Conservation (phyloP, 1,140 invertebrate genomes). For the Theocolax elegans region DNA sequence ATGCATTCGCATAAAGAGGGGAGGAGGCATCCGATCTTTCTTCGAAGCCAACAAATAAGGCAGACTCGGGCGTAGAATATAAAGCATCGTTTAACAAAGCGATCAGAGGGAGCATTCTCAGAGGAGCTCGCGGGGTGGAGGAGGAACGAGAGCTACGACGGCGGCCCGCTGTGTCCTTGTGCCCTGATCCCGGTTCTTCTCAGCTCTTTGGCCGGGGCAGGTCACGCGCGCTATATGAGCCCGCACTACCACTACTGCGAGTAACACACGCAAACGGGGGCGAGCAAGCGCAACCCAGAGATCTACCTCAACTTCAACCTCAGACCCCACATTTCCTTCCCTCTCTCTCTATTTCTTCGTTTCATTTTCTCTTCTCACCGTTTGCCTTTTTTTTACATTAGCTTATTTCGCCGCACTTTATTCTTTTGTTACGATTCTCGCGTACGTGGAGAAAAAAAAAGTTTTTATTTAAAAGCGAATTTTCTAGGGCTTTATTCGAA, state of each 20-base stretch:
- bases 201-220: constrained; percentile 3
- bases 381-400: neutral
- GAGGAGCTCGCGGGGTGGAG: constrained; percentile 14
- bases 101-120: constrained; percentile 25
- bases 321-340: constrained; percentile 3
- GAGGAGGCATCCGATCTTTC: constrained; percentile 19
- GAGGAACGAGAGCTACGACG: constrained; percentile 5
- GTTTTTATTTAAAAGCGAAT: constrained; percentile 26
- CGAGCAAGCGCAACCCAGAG: neutral
- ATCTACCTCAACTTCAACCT: constrained; percentile 30
- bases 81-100: constrained; percentile 41
- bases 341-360: neutral
- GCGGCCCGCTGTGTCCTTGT: constrained; percentile 44
- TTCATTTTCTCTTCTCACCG: neutral
- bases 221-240: constrained; percentile 20
- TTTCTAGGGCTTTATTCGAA: constrained; percentile 1
- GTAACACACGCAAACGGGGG: neutral
- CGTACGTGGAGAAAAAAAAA: constrained; percentile 11
- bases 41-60: constrained; percentile 35
- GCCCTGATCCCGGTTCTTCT: neutral
- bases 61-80: constrained; percentile 23
- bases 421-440: neutral
- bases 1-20: constrained; percentile 5
- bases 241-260: too few relatives aligned
- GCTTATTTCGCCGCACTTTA: neutral